These are phyloP conservation scores for Hypselothyrea guttata DNA, from an alignment of 2,888 invertebrate genomes.

Conservation along the genomic window DNA sequence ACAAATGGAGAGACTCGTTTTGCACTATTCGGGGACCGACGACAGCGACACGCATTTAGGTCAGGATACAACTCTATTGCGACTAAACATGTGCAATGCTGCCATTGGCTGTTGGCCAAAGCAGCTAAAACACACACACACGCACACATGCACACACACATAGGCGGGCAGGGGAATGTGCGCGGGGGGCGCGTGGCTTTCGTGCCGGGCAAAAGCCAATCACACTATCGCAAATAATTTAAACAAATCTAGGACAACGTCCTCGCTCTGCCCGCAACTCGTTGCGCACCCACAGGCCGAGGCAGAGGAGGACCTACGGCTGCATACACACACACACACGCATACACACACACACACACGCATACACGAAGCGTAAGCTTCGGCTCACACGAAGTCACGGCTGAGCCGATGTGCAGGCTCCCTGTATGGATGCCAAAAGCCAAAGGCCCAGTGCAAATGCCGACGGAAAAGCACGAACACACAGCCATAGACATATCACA, in stretches of 20 bases:
- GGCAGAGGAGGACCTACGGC: slow-evolving; percentile 63
- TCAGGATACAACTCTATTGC: slow-evolving; percentile 62
- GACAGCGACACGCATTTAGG: slow-evolving; percentile 67
- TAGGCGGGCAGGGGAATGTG: slow-evolving; percentile 17
- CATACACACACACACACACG: slow-evolving; percentile 26
- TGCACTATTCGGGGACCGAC: slow-evolving; percentile 66
- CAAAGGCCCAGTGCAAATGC: slow-evolving; percentile 37
- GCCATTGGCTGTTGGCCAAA: slow-evolving; percentile 73
- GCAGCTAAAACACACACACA: slow-evolving; percentile 52
- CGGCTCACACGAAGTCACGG: slow-evolving; percentile 31
- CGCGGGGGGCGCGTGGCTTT: slow-evolving; percentile 22
- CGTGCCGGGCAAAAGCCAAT: slow-evolving; percentile 79
- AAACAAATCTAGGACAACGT: slow-evolving; percentile 82
- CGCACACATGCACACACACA: slow-evolving; percentile 39
- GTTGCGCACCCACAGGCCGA: slow-evolving; percentile 54
- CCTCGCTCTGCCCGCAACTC: slow-evolving; percentile 29
- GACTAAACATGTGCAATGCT: slow-evolving; percentile 75
- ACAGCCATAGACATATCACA: no score
- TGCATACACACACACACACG: slow-evolving; percentile 17
- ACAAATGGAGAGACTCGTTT: slow-evolving; percentile 51
- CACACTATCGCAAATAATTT: slow-evolving; percentile 82
- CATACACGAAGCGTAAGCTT: slow-evolving; percentile 29
- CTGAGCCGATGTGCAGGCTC: slow-evolving; percentile 39
- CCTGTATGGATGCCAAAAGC: slow-evolving; percentile 22
- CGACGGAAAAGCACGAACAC: slow-evolving; percentile 69